phyloP scores from a whole-genome alignment of 2,888 invertebrate species.

The Ptychoptera albimana region DNA sequence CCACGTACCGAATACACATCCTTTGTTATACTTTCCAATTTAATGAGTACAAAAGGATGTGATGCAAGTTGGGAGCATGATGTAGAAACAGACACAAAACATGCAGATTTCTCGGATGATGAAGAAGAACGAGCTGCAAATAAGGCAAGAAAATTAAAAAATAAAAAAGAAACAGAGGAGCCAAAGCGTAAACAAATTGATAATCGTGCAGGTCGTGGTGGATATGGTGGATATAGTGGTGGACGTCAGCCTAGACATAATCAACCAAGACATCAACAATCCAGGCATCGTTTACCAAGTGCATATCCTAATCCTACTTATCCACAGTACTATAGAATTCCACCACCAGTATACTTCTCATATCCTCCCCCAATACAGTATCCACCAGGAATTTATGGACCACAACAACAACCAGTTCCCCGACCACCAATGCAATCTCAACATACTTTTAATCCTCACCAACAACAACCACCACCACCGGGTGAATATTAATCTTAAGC shows the following conservation, averaged over 20 bases:
- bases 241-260: neutral
- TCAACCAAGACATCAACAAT: neutral
- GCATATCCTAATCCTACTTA: neutral
- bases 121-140: constrained; percentile 54
- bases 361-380: no score
- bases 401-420: no score
- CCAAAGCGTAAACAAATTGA: constrained; percentile 22
- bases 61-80: constrained; percentile 83
- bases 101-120: constrained; percentile 74
- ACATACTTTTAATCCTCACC: no score
- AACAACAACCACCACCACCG: no score
- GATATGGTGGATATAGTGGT: neutral
- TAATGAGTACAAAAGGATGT: constrained; percentile 61
- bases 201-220: constrained; percentile 2
- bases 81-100: constrained; percentile 56
- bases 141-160: constrained; percentile 18
- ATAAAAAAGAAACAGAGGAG: no score
- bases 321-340: neutral
- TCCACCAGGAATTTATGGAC: no score
- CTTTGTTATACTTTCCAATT: constrained; percentile 56
- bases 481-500: no score
- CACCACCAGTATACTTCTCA: no score
- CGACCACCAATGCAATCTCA: no score
- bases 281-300: neutral
- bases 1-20: constrained; percentile 60